Percentiles rank a stretch among this genome's conserved stretches.
These are phyloP conservation scores for Drosophila neonasuta DNA, from an alignment of 2,888 invertebrate genomes.

Conservation along the genomic window DNA sequence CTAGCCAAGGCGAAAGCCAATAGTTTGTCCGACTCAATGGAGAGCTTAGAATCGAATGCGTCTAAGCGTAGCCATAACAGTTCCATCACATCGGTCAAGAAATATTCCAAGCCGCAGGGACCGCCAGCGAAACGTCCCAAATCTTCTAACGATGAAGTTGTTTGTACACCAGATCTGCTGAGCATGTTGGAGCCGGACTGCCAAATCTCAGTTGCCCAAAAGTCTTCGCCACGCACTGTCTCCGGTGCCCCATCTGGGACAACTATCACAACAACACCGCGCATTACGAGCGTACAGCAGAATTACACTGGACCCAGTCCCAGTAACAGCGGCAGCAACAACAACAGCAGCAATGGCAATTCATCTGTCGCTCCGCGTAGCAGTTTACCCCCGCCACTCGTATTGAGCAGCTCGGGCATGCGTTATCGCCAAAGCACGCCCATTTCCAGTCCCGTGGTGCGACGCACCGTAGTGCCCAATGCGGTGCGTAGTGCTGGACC, in stretches of 20 bases:
- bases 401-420: conserved; percentile 76
- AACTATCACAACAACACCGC: conserved; percentile 54
- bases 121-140: conserved; percentile 68
- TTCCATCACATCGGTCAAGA: conserved; percentile 50
- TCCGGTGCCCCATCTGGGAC: conserved; percentile 24
- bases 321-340: conserved; percentile 7
- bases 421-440: conserved; percentile 70
- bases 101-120: conserved; percentile 40
- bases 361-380: conserved; percentile 31
- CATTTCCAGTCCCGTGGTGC: conserved; percentile 41
- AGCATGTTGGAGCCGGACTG: conserved; percentile 81
- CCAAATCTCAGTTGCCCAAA: conserved; percentile 77
- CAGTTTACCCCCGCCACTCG: conserved; percentile 76
- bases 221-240: conserved; percentile 40
- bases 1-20: conserved; percentile 74
- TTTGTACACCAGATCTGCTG: conserved; percentile 85
- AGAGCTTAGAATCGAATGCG: conserved; percentile 74
- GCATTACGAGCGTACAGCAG: conserved; percentile 68
- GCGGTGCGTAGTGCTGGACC: conserved; percentile 69
- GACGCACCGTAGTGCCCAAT: conserved; percentile 77
- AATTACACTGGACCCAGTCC: conserved; percentile 53
- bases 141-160: conserved; percentile 83
- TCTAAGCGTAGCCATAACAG: conserved; percentile 73
- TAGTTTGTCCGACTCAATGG: conserved; percentile 77
- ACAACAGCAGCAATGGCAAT: conserved; percentile 20